Evolutionary conservation across 2,888 invertebrate species (phyloP).

Genomic region (Ethmia dodecea): DNA sequence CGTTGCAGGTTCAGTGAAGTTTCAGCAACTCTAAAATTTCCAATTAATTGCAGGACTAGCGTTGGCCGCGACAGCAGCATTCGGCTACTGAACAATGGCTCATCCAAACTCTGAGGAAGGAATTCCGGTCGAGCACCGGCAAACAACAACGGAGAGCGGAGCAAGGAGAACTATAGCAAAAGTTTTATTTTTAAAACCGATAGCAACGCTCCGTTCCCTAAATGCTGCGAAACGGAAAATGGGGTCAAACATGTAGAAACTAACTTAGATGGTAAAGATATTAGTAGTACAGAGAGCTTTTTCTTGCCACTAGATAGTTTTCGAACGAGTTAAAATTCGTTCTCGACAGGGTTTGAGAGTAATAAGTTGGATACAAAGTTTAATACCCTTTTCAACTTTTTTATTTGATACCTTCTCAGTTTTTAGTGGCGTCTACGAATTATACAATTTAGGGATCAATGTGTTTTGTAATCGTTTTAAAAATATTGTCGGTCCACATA

Average conservation of each 20-base stretch:
- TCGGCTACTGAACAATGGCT: slow-evolving; percentile 60
- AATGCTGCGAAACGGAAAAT: slow-evolving; percentile 59
- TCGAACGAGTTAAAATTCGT: no score
- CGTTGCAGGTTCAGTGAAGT: no score
- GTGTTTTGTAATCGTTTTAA: no score
- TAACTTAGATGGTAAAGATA: slow-evolving; percentile 37
- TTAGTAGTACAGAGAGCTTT: slow-evolving; percentile 53
- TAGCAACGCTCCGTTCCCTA: slow-evolving; percentile 53
- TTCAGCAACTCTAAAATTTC: no score
- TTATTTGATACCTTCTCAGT: no score
- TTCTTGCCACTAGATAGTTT: slow-evolving; percentile 43
- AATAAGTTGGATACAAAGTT: no score
- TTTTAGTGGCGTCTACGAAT: no score
- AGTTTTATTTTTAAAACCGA: slow-evolving; percentile 41
- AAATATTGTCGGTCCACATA: no score
- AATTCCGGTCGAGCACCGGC: slow-evolving; percentile 35
- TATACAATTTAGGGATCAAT: no score
- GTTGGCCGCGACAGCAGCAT: slow-evolving; percentile 66
- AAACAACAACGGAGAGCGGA: slow-evolving; percentile 50
- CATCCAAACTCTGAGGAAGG: slow-evolving; percentile 68
- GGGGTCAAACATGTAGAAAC: slow-evolving; percentile 35
- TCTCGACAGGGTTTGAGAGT: no score
- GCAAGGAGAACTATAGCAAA: slow-evolving; percentile 57
- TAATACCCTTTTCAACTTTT: no score
- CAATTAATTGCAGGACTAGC: slow-evolving; percentile 55